Evolutionary conservation across 2,888 invertebrate species (phyloP).

Genomic region (Xestia rhomboidea): DNA sequence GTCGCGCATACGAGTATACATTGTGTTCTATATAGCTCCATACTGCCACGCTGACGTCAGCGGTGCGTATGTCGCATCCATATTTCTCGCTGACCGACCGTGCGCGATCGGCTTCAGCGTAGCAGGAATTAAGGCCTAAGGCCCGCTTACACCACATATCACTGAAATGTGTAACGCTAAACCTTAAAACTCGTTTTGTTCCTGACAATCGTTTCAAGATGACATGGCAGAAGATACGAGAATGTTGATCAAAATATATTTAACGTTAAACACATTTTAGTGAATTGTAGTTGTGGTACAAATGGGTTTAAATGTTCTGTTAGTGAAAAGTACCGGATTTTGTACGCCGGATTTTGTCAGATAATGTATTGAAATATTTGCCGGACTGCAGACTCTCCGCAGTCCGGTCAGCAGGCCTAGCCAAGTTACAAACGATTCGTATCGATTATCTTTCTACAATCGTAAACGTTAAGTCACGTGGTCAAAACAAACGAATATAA

Average conservation of each 20-base stretch:
- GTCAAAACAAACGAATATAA: no score
- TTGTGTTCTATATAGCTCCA: no score
- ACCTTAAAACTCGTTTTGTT: not conserved
- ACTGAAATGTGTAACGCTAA: not conserved
- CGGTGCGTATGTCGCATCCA: no score
- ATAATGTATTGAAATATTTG: not conserved
- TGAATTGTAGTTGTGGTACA: not conserved
- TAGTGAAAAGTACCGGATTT: not conserved
- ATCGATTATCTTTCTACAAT: no score
- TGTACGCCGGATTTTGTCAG: no score
- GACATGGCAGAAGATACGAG: not conserved
- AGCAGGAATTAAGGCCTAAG: no score
- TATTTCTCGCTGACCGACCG: no score
- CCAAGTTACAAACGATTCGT: no score
- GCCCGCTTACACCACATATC: not conserved
- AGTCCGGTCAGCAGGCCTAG: not conserved
- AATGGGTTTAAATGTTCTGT: not conserved
- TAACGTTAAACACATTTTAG: not conserved
- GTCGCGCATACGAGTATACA: no score
- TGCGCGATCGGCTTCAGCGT: no score
- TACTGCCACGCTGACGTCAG: no score
- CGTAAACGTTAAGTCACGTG: no score
- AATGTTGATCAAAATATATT: not conserved
- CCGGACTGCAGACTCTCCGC: not conserved
- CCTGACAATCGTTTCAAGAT: not conserved